Evolutionary conservation across 2,113 vertebrate species (phyloP), one percentile per base, ranked within the genome.

Genomic region (Microcebus murinus): DNA sequence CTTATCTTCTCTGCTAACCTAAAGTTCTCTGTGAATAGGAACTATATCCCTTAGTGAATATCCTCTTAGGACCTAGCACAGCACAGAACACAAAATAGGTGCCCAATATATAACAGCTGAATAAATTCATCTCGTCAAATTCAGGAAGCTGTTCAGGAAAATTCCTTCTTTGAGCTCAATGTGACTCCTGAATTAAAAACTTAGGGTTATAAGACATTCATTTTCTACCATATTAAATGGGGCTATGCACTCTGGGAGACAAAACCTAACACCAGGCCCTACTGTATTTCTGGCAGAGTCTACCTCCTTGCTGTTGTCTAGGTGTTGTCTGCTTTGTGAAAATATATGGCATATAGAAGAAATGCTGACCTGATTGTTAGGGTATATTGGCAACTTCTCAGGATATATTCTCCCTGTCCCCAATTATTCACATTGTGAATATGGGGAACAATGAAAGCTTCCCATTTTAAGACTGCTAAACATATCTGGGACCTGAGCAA

Each of bases 21-120:
- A 95, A 93, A 82, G 8, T 67, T 93, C n/a, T 27, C 90, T 89
- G 11, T 90, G 34, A 85, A 81, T 86, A 83, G 8, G n/a, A 95
- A 80, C 15, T 76, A 18, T 1, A 39, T 48, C 42, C 34, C 15
- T 81, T 91, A 76, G 25, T 96, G 73, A 96, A 82, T 91, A 55
- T 61, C 17, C 0, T 91, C 55, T 67, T 65, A 81, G n/a, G 57
- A 11, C 15, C 27, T 79, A 81, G 34, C 31, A 81, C 25, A 55
- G 20, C 42, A 86, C 73, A 77, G 52, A 96, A 63, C 39, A 87
- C n/a, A 90, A 94, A 90, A 76, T 59, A 55, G 15, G 7, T 87
- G 36, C 4, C 68, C 27, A 68, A 4, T 90, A 71, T 31, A 50
- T 68, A 61, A 80, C 48, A 59, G 11, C 3, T 59, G 34, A 93